Conservation (phyloP, 2,113 vertebrate species). For the Hyaena hyaena region DNA sequence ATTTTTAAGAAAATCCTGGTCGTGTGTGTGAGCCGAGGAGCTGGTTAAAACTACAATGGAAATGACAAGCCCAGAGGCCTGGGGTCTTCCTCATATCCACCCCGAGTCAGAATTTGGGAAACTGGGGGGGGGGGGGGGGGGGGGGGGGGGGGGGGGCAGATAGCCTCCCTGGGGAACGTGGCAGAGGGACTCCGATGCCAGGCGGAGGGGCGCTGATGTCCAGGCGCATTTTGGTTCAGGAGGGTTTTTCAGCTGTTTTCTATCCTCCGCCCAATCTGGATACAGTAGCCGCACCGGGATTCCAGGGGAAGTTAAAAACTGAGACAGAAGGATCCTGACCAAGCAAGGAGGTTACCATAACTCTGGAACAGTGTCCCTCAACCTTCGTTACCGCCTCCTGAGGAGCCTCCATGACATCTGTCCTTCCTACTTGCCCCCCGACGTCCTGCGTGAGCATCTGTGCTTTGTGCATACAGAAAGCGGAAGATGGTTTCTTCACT, state of each 20-base stretch:
- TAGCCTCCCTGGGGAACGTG: background rate
- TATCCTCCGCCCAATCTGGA: background rate
- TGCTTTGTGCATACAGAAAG: background rate
- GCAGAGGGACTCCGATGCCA: background rate
- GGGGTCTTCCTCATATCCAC: background rate
- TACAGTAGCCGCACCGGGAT: background rate
- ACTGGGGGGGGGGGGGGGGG: too few relatives aligned
- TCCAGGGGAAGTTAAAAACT: background rate
- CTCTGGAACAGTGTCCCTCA: background rate
- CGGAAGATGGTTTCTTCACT: background rate
- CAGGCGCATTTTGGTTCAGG: background rate
- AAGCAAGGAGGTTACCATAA: background rate
- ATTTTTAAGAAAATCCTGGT: background rate
- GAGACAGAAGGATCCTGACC: background rate
- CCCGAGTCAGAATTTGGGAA: background rate
- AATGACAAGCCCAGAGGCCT: background rate
- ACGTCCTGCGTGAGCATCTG: rapidly evolving
- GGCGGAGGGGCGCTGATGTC: background rate
- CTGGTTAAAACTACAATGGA: background rate
- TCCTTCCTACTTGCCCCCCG: rapidly evolving
- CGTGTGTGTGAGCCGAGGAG: background rate
- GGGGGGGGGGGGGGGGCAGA: background rate
- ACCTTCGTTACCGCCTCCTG: background rate
- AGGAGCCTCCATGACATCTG: background rate
- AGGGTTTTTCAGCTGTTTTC: background rate